Evolutionary conservation across 1,140 invertebrate genomes (phyloP), one percentile per base, ranked within the genome.

Genomic region (Vollenhovia emeryi): DNA sequence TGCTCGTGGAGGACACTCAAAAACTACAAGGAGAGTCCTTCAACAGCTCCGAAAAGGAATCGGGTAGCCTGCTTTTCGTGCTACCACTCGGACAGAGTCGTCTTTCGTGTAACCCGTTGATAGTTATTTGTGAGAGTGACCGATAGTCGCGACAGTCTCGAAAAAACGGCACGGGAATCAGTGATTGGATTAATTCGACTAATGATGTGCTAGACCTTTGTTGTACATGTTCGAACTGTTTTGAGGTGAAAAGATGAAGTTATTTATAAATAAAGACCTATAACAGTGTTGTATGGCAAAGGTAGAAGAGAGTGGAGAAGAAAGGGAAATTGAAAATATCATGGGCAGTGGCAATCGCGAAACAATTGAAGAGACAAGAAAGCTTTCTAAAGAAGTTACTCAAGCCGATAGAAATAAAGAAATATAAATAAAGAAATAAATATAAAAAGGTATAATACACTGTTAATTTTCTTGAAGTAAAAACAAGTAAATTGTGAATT

Each of bases 1-100:
- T 95, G 94, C 84, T 95, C 94, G 94, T 94, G 91, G 94, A 94
- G 94, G 91, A 94, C 93, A 93, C 94, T 94, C 92, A 91, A 93
- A 93, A 93, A 93, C 43, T 92, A 93, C 90, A 92, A 92, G 88
- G 84, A 89, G 86, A 85, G 90, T 89, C 85, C 90, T 92, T 84
- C 82, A 89, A 36, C 50, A 52, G 62, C 45, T 74, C 43, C 55
- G 62, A 82, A 68, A 66, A 87, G 59, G 86, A 86, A 69, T 59
- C 24, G 50, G n/a, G 27, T 64, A 18, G 30, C 55, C 33, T 48
- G 55, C 62, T 43, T 68, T 66, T 40, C 60, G 30, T 40, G 30
- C 18, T 40, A 21, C 18, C 13, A 13, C 7, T 78, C 27, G 59
- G 24, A n/a, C 18, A 24, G 40, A 33, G 24, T 48, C 40, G 13